These are phyloP conservation scores for Clytia hemisphaerica DNA, from an alignment of 30 jellyfish, hydroid and myxozoan species.

Conservation along the genomic window DNA sequence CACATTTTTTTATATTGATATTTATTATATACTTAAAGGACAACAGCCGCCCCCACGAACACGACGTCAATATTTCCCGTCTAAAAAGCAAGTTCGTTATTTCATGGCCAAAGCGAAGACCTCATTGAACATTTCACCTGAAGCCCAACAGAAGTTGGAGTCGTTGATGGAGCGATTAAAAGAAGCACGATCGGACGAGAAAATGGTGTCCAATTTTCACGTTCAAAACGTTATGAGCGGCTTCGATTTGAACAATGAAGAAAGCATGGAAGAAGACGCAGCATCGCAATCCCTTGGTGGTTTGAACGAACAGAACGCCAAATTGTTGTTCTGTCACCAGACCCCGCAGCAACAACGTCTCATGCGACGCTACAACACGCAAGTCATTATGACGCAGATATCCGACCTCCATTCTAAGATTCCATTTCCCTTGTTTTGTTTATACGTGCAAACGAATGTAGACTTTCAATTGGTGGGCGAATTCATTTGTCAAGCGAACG, in stretches of 20 bases:
- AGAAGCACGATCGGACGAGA: constrained; percentile 24
- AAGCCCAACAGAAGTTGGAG: constrained; percentile 17
- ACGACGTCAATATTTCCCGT: constrained; percentile 29
- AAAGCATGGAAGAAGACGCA: constrained; percentile 9
- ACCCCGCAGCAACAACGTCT: constrained; percentile 36
- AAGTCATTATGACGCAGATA: constrained; percentile 17
- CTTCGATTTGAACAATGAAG: constrained; percentile 4
- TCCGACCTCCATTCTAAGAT: constrained; percentile 21
- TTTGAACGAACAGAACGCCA: constrained; percentile 15
- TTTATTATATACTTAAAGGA: no score
- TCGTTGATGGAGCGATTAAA: constrained; percentile 21
- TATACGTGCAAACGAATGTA: constrained; percentile 30
- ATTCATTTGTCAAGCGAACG: constrained; percentile 19
- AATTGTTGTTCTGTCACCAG: constrained; percentile 28
- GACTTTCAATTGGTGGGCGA: constrained; percentile 34
- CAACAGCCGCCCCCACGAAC: constrained; percentile 35
- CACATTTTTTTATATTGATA: no score
- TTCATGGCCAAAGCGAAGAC: constrained; percentile 28
- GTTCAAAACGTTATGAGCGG: constrained; percentile 10
- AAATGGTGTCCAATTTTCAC: constrained; percentile 21
- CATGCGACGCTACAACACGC: constrained; percentile 18
- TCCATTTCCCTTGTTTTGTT: constrained; percentile 23
- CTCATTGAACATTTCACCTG: constrained; percentile 19
- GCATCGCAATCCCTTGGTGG: not conserved
- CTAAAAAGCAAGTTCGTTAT: constrained; percentile 28